These are phyloP conservation scores for Eubucco bourcierii DNA, from an alignment of 2,113 vertebrate species.

Conservation along the genomic window DNA sequence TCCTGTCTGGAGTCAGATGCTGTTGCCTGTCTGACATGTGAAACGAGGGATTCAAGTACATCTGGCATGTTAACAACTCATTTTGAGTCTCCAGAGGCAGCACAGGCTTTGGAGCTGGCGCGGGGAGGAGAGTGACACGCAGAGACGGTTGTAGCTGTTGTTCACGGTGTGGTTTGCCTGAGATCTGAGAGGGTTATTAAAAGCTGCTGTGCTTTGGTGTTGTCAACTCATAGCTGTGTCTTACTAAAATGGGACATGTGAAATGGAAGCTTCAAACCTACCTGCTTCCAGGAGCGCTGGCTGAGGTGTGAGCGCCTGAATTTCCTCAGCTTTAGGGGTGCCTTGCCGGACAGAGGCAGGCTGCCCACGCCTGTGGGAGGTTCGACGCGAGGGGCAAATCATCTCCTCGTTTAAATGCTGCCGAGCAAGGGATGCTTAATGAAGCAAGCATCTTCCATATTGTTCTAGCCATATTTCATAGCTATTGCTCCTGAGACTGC, in stretches of 20 bases:
- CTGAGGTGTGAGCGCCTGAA: not conserved
- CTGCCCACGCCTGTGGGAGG: not conserved
- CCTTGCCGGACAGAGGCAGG: not conserved
- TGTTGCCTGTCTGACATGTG: not conserved
- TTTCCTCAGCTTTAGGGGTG: not conserved
- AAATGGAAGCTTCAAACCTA: not conserved
- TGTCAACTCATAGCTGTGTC: not conserved
- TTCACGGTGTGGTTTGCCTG: not conserved
- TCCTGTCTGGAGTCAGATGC: not conserved
- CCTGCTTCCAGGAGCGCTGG: not conserved
- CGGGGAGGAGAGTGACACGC: not conserved
- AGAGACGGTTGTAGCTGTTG: not conserved
- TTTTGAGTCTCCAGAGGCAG: not conserved
- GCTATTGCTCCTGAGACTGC: not conserved
- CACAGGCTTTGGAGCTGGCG: not conserved
- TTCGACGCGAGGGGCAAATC: not conserved
- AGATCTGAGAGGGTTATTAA: not conserved
- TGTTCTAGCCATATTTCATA: not conserved
- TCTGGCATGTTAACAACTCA: not conserved
- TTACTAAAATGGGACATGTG: not conserved
- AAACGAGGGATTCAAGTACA: not conserved
- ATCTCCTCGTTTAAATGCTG: not conserved
- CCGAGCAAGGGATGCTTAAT: not conserved
- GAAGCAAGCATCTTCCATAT: not conserved
- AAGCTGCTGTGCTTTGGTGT: not conserved